These are phyloP conservation scores for Anseranas semipalmata DNA, from an alignment of 2,113 vertebrate genomes.

Conservation along the genomic window DNA sequence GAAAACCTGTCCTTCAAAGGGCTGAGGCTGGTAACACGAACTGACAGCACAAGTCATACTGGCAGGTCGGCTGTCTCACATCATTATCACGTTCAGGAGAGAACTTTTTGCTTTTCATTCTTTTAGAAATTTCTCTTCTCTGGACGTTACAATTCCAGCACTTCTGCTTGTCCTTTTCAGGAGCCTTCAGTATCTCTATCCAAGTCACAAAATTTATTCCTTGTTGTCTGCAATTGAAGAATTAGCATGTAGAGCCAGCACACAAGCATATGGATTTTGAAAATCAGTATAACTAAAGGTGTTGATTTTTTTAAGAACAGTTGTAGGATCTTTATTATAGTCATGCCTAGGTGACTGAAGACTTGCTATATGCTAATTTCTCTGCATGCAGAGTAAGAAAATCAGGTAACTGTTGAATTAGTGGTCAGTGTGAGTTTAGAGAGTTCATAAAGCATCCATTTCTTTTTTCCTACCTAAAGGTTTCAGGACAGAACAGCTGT, in stretches of 20 bases:
- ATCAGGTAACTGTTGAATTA: constrained; percentile 77
- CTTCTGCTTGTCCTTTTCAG: constrained; percentile 78
- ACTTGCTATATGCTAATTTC: constrained; percentile 74
- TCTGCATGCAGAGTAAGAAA: constrained; percentile 80
- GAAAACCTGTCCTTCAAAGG: not conserved
- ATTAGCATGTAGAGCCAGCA: not conserved
- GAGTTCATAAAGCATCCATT: constrained; percentile 74
- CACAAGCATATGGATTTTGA: not conserved
- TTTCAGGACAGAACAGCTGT: constrained; percentile 33
- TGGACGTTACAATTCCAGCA: constrained; percentile 77
- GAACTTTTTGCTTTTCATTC: constrained; percentile 80
- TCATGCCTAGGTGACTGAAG: not conserved
- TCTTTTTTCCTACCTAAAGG: constrained; percentile 80
- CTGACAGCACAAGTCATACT: constrained; percentile 77
- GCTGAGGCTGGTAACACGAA: constrained; percentile 52
- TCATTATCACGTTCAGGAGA: constrained; percentile 80
- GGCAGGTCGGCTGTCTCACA: constrained; percentile 74
- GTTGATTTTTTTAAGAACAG: not conserved
- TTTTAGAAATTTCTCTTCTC: constrained; percentile 81
- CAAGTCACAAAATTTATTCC: constrained; percentile 78
- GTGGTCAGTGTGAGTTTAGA: constrained; percentile 81
- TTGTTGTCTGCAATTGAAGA: constrained; percentile 64
- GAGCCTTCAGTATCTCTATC: constrained; percentile 80
- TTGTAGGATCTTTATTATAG: not conserved
- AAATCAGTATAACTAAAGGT: not conserved